phyloP scores from a whole-genome alignment of 2,888 invertebrate genomes.

The Agonopterix alstromeriana region DNA sequence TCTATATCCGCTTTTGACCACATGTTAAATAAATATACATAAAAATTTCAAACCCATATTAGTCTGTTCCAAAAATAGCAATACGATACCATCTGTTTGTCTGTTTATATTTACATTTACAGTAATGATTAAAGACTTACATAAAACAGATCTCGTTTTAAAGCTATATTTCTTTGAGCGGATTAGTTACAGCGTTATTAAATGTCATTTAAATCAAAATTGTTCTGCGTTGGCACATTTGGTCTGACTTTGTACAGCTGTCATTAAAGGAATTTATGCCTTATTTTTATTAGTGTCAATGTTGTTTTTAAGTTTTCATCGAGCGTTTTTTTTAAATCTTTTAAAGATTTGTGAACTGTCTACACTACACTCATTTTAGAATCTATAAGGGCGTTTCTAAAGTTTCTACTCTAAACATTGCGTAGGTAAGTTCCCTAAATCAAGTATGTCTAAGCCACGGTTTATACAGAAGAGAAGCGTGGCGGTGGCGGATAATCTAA shows the following conservation, averaged over 20 bases:
- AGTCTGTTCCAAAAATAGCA: too few species aligned
- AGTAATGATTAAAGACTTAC: slow-evolving; percentile 11
- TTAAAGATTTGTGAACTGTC: background rate
- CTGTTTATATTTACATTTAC: slow-evolving; percentile 14
- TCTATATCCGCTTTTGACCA: too few species aligned
- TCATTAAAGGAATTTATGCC: background rate
- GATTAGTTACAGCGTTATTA: slow-evolving; percentile 12
- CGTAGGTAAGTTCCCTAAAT: too few species aligned
- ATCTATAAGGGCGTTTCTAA: too few species aligned
- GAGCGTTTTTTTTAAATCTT: background rate
- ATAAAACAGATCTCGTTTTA: slow-evolving; percentile 8
- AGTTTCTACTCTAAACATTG: too few species aligned
- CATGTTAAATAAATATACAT: too few species aligned
- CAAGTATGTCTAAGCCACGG: too few species aligned
- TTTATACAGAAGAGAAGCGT: too few species aligned
- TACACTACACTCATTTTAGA: background rate
- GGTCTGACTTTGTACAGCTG: background rate
- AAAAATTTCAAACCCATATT: background rate
- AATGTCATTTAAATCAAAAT: slow-evolving; percentile 14
- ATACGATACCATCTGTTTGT: too few species aligned
- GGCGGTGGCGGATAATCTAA: too few species aligned
- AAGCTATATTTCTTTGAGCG: slow-evolving; percentile 12
- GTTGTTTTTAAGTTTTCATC: background rate
- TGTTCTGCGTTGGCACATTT: background rate
- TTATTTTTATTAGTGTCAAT: background rate